These are phyloP conservation scores for Uropetala carovei DNA, from an alignment of 2,888 invertebrate genomes.

Conservation along the genomic window DNA sequence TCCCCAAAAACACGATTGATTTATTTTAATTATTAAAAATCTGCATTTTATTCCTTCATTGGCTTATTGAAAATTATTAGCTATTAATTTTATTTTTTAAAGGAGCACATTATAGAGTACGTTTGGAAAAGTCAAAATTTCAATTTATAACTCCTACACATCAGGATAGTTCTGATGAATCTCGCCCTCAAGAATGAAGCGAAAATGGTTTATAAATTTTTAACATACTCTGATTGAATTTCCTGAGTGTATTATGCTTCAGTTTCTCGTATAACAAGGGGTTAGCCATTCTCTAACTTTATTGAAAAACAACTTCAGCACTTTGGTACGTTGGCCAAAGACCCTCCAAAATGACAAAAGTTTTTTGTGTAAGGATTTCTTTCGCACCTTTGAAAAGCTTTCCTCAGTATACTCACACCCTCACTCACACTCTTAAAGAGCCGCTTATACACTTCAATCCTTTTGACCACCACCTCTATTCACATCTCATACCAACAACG, in stretches of 20 bases:
- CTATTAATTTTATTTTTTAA: too few relatives aligned
- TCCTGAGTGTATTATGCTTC: not conserved
- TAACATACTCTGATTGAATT: not conserved
- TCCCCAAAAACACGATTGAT: too few relatives aligned
- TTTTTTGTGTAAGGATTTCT: slow-evolving; percentile 51
- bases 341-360: slow-evolving; percentile 22
- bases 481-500: slow-evolving; percentile 41
- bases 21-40: too few relatives aligned
- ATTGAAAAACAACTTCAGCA: slow-evolving; percentile 9
- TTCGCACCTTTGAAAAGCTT: slow-evolving; percentile 62
- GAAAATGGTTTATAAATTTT: too few relatives aligned
- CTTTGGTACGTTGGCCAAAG: slow-evolving; percentile 24
- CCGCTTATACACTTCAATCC: slow-evolving; percentile 54
- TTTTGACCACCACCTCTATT: slow-evolving; percentile 48
- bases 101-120: too few relatives aligned
- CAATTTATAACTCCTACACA: too few relatives aligned
- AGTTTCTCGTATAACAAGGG: not conserved
- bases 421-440: slow-evolving; percentile 48
- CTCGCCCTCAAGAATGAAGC: too few relatives aligned
- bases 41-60: too few relatives aligned
- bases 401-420: slow-evolving; percentile 16
- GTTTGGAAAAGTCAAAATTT: too few relatives aligned
- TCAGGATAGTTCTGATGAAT: too few relatives aligned
- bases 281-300: not conserved
- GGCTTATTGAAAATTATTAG: too few relatives aligned